These are phyloP conservation scores for Nysson spinosus DNA, from an alignment of 2,888 invertebrate genomes.

Conservation along the genomic window DNA sequence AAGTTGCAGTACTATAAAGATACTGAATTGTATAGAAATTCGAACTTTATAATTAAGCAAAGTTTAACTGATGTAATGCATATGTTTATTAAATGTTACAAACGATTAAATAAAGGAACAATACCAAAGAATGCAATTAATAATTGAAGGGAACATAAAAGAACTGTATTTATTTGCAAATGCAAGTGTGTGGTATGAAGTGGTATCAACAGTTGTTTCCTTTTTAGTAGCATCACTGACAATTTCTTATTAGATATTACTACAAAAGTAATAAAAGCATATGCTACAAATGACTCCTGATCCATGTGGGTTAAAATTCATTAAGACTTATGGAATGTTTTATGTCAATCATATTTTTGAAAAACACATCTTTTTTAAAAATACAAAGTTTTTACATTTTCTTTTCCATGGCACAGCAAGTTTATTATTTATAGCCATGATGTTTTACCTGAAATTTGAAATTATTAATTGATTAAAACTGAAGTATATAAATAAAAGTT, in stretches of 20 bases:
- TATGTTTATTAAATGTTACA: too few relatives aligned
- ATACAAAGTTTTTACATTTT: slow-evolving; percentile 4
- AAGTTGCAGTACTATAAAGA: too few relatives aligned
- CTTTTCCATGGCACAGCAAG: slow-evolving; percentile 6
- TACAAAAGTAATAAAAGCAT: background rate
- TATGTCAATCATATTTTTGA: slow-evolving; percentile 6
- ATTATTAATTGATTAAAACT: slow-evolving; percentile 8
- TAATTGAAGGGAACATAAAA: too few relatives aligned
- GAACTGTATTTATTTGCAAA: too few relatives aligned
- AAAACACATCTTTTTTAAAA: slow-evolving; percentile 4
- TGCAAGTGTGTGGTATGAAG: too few relatives aligned
- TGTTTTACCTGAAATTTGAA: slow-evolving; percentile 11
- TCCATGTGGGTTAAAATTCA: slow-evolving; percentile 6
- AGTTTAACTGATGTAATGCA: too few relatives aligned
- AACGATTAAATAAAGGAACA: too few relatives aligned
- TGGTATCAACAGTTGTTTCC: too few relatives aligned
- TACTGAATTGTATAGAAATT: too few relatives aligned
- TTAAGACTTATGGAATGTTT: slow-evolving; percentile 14
- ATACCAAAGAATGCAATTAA: too few relatives aligned
- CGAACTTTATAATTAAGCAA: too few relatives aligned
- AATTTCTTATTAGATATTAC: slow-evolving; percentile 5
- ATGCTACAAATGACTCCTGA: background rate
- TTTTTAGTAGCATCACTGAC: slow-evolving; percentile 2
- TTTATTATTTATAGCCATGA: background rate
- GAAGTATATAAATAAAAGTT: slow-evolving; percentile 1